phyloP scores from a whole-genome alignment of 2,113 vertebrate genomes.

The Indicator indicator region DNA sequence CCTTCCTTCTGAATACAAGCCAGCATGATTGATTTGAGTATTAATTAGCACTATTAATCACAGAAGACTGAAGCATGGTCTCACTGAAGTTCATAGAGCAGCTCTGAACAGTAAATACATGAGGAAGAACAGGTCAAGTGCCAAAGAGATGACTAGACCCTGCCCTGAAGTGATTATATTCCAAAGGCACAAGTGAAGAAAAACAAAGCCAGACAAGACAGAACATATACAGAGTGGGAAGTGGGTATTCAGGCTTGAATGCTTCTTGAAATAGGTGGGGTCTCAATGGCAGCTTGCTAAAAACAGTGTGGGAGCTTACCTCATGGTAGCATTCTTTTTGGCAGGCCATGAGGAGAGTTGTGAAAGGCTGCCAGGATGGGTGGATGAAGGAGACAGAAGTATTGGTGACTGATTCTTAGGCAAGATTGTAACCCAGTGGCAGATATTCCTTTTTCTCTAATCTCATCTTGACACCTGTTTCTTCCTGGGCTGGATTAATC shows the following conservation, averaged over 20 bases:
- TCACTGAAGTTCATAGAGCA: constrained; percentile 5
- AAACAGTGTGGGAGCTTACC: constrained; percentile 57
- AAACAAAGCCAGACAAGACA: constrained; percentile 47
- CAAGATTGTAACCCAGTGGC: background rate
- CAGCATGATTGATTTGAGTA: constrained; percentile 45
- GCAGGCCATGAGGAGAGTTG: background rate
- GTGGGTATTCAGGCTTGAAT: constrained; percentile 51
- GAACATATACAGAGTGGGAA: constrained; percentile 62
- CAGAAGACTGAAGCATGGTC: constrained; percentile 5
- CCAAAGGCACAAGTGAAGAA: constrained; percentile 45
- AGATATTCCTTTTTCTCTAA: background rate
- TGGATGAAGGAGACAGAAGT: constrained; percentile 5
- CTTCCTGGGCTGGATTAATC: background rate
- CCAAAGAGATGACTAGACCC: constrained; percentile 49
- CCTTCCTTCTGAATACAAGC: background rate
- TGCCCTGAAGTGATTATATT: constrained; percentile 56
- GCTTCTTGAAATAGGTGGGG: constrained; percentile 55
- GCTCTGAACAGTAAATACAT: constrained; percentile 6
- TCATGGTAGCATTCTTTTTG: background rate
- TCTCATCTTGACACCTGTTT: constrained; percentile 3
- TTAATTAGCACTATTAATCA: constrained; percentile 47
- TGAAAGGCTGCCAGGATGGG: constrained; percentile 14
- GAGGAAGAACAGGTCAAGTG: constrained; percentile 51
- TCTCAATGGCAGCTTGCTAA: constrained; percentile 56
- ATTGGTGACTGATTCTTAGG: background rate